Conservation (phyloP, 1,140 invertebrate genomes). For the Polypedilum pembai region DNA sequence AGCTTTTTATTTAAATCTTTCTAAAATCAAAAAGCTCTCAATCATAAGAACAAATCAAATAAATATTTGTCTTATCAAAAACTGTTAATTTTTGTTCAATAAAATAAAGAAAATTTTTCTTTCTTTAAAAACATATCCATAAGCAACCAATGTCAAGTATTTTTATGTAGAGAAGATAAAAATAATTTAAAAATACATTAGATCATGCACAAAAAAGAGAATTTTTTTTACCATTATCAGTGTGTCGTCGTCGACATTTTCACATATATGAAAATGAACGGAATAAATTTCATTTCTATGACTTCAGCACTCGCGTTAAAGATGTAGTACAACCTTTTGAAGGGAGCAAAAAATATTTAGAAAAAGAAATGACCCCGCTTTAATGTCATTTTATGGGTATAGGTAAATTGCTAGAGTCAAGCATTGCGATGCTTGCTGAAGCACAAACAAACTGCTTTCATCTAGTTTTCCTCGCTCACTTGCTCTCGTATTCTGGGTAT, state of each 20-base stretch:
- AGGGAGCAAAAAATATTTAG: neutral
- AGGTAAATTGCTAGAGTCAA: neutral
- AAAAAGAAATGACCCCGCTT: neutral
- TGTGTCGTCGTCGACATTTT: neutral
- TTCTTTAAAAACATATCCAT: no score
- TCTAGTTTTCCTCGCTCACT: neutral
- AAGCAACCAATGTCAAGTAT: no score
- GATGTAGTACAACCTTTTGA: neutral
- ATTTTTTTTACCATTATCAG: neutral
- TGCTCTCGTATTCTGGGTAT: neutral
- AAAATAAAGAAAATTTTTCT: no score
- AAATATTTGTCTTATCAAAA: neutral
- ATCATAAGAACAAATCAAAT: no score
- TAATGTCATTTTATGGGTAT: neutral
- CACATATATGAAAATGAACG: neutral
- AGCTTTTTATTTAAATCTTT: no score
- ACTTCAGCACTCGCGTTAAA: neutral
- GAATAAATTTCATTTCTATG: neutral
- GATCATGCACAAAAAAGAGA: neutral
- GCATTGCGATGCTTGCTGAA: neutral
- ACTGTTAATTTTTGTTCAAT: neutral
- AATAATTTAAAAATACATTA: constrained; percentile 1
- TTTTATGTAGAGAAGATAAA: no score
- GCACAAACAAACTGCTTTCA: constrained; percentile 16
- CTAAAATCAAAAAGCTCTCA: no score